Percentiles rank a stretch among this genome's conserved stretches.
Conservation (phyloP, 2,113 vertebrate genomes). For the Clarias gariepinus region DNA sequence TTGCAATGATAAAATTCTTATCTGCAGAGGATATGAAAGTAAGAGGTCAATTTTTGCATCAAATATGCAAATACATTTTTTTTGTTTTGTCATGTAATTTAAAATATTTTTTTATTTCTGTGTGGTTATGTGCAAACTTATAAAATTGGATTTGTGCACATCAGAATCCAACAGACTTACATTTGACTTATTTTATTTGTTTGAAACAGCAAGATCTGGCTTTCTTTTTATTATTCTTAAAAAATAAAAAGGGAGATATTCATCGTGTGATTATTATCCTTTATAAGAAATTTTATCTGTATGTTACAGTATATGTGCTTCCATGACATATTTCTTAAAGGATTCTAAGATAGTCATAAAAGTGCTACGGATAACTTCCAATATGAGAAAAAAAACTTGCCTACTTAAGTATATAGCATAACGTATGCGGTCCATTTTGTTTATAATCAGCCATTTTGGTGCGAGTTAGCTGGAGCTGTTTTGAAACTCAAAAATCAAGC, state of each 20-base stretch:
- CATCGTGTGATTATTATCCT: neutral
- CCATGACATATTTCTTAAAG: neutral
- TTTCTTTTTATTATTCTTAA: neutral
- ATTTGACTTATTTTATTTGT: neutral
- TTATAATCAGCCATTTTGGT: neutral
- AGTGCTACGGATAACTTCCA: neutral
- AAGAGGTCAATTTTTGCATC: neutral
- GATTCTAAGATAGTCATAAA: neutral
- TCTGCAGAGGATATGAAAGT: conserved; percentile 75
- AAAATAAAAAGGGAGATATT: neutral
- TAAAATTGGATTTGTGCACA: neutral
- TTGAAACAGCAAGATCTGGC: neutral
- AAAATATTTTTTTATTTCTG: neutral
- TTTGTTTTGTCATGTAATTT: neutral
- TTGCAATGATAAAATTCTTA: conserved; percentile 99
- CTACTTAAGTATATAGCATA: neutral
- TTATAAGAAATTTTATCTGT: neutral
- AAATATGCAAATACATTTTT: conserved; percentile 12
- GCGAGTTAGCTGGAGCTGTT: neutral
- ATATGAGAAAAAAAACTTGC: neutral
- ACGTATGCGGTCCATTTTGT: neutral
- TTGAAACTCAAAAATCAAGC: conserved; percentile 23
- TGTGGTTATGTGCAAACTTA: neutral
- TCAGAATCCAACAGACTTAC: neutral
- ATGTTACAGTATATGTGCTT: neutral